Conservation (phyloP, 2,797 vertebrate species). For the Tokudaia tokunoshimensis region DNA sequence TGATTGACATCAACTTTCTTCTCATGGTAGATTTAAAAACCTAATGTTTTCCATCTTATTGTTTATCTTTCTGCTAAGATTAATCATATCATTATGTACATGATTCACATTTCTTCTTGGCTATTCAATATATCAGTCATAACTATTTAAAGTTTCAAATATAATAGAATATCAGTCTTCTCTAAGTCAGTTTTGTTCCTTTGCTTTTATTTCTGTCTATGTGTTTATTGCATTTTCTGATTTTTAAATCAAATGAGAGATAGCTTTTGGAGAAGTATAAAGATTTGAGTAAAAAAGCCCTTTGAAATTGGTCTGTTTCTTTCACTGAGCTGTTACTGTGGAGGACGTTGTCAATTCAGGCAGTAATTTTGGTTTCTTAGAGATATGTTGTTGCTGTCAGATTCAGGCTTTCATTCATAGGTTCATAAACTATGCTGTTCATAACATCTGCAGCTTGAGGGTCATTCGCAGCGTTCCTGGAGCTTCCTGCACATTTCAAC, state of each 20-base stretch:
- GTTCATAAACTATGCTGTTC: not conserved
- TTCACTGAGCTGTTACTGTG: not conserved
- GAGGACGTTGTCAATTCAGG: not conserved
- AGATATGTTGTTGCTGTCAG: not conserved
- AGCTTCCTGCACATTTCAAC: not conserved
- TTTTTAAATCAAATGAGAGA: not conserved
- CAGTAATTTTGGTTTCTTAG: not conserved
- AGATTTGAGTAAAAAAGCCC: not conserved
- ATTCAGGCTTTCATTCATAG: not conserved
- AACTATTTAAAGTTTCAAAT: not conserved
- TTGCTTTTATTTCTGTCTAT: not conserved
- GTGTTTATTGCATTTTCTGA: not conserved
- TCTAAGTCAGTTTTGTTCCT: not conserved
- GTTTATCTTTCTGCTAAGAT: not conserved
- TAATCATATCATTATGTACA: not conserved
- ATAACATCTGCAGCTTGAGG: not conserved
- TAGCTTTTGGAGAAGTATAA: not conserved
- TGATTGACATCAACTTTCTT: not conserved
- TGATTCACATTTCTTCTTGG: not conserved
- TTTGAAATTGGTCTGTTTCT: not conserved
- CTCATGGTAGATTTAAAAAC: not conserved
- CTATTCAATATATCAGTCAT: constrained; percentile 3
- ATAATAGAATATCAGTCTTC: not conserved
- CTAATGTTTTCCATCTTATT: not conserved
- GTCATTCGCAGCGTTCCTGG: not conserved